These are phyloP conservation scores for Pagetopsis macropterus DNA, from an alignment of 2,797 vertebrate genomes.

Conservation along the genomic window DNA sequence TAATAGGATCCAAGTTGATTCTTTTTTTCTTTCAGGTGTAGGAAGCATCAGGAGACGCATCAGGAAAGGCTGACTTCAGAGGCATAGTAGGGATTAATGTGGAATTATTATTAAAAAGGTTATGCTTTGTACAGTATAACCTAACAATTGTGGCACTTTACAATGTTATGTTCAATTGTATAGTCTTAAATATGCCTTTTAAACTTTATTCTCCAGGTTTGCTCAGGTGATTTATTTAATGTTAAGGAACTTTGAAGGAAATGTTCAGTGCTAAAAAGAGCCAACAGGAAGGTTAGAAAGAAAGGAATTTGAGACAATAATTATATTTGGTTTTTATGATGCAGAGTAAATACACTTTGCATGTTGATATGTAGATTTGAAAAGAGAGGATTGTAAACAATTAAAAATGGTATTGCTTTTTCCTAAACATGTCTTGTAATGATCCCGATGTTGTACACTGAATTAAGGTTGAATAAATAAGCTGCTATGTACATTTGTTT, in stretches of 20 bases:
- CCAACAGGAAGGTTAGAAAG: constrained; percentile 1
- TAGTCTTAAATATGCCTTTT: neutral
- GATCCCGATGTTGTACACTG: constrained; percentile 14
- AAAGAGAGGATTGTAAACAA: neutral
- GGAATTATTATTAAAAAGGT: neutral
- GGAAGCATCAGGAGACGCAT: constrained; percentile 20
- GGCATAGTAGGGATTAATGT: constrained; percentile 24
- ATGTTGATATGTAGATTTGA: constrained; percentile 3
- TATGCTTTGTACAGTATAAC: neutral
- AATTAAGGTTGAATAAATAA: constrained; percentile 49
- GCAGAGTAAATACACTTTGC: constrained; percentile 37
- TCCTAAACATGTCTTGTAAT: neutral
- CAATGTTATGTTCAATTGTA: neutral
- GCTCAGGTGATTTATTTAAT: neutral
- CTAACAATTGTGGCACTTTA: constrained; percentile 23
- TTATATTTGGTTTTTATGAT: neutral
- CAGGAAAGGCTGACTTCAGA: constrained; percentile 64
- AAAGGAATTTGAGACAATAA: neutral
- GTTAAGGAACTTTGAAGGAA: neutral
- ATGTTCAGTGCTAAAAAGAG: neutral
- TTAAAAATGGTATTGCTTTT: neutral
- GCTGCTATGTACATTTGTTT: constrained; percentile 27
- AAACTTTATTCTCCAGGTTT: neutral
- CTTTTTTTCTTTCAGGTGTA: constrained; percentile 59
- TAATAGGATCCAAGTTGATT: neutral